Evolutionary conservation across 2,113 vertebrate species (phyloP).

Genomic region (Xiphorhynchus elegans): DNA sequence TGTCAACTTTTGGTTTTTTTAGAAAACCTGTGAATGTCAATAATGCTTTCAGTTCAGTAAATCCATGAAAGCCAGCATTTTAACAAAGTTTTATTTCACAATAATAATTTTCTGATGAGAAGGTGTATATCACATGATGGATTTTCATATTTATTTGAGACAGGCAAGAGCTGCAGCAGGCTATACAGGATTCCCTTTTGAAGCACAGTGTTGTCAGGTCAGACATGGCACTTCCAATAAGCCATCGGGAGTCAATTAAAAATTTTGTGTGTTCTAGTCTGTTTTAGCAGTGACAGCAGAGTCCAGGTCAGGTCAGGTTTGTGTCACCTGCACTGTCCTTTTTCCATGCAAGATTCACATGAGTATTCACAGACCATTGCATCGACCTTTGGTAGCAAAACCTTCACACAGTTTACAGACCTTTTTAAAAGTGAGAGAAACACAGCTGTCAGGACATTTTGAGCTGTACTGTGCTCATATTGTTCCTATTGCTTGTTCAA

Average conservation of each 20-base stretch:
- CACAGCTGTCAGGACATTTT: background rate
- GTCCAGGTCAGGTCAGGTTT: background rate
- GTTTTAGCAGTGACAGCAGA: background rate
- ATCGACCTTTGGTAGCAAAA: background rate
- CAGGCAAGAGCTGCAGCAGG: background rate
- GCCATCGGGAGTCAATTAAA: constrained; percentile 32
- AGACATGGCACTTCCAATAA: background rate
- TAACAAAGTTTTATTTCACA: background rate
- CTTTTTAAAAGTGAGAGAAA: background rate
- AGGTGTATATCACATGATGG: background rate
- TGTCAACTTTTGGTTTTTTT: background rate
- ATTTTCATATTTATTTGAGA: background rate
- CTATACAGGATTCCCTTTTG: background rate
- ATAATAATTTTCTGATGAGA: background rate
- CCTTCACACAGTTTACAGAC: background rate
- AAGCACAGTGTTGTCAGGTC: background rate
- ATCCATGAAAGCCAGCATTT: background rate
- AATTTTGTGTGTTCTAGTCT: background rate
- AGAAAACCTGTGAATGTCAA: background rate
- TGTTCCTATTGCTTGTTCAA: background rate
- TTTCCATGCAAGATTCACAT: background rate
- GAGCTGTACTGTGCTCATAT: background rate
- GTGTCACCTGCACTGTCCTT: background rate
- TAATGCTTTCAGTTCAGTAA: background rate
- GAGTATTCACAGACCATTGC: background rate